Conservation (phyloP, 2,888 invertebrate genomes). For the Eledone cirrhosa region DNA sequence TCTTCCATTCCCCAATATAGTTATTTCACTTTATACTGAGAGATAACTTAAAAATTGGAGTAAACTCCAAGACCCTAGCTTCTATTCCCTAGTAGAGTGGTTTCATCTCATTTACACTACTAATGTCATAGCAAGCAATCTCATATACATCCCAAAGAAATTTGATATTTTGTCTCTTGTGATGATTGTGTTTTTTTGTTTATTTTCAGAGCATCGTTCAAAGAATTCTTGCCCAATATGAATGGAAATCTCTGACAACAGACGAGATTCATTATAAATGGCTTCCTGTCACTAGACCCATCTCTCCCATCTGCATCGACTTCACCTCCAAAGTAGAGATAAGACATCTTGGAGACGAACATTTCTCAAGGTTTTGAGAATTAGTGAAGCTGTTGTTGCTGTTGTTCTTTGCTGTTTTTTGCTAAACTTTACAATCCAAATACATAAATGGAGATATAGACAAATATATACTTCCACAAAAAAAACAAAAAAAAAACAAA, state of each 20-base stretch:
- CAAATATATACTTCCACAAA: background rate
- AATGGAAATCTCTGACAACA: conserved; percentile 38
- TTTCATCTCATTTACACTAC: too few species aligned
- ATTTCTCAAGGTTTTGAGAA: background rate
- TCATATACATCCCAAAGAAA: too few species aligned
- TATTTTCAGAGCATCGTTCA: conserved; percentile 44
- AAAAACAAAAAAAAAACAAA: background rate
- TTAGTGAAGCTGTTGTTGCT: too few species aligned
- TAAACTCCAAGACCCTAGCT: too few species aligned
- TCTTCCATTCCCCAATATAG: too few species aligned
- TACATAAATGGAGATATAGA: background rate
- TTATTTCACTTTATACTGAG: too few species aligned
- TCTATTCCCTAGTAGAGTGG: too few species aligned
- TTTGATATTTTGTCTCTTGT: background rate
- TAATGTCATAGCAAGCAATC: too few species aligned
- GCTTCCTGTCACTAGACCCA: conserved; percentile 52
- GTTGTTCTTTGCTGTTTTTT: too few species aligned
- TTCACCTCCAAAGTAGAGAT: conserved; percentile 32
- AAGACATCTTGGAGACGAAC: conserved; percentile 22
- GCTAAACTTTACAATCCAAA: background rate
- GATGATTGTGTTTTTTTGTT: background rate
- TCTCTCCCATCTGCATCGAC: conserved; percentile 39
- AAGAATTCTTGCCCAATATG: conserved; percentile 37
- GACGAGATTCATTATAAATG: conserved; percentile 50
- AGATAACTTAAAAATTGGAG: too few species aligned